Conservation (phyloP, 2,113 vertebrate genomes). For the Seriola quinqueradiata region DNA sequence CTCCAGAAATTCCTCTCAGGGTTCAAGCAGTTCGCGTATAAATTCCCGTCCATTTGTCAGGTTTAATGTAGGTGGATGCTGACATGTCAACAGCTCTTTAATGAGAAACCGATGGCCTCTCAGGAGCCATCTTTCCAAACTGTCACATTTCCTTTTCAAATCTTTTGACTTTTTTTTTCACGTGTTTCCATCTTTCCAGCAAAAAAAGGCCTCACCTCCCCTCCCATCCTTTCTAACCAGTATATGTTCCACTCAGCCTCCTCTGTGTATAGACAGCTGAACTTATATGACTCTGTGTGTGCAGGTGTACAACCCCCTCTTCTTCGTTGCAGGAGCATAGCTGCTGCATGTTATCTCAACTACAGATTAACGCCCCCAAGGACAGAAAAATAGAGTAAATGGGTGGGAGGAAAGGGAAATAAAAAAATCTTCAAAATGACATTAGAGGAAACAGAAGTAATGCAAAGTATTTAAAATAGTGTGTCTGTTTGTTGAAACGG, state of each 20-base stretch:
- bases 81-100: conserved; percentile 43
- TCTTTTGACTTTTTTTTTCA: neutral
- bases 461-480: neutral
- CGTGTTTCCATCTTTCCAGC: neutral
- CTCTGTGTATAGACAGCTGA: conserved; percentile 11
- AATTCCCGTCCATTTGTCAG: conserved; percentile 42
- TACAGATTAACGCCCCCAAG: neutral
- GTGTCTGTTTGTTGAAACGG: neutral
- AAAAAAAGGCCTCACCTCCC: neutral
- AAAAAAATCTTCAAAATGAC: too few species aligned
- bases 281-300: conserved; percentile 21
- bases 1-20: conserved; percentile 31
- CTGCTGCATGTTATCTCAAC: too few species aligned
- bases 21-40: conserved; percentile 44
- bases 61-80: conserved; percentile 25
- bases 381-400: neutral
- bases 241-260: neutral
- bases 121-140: conserved; percentile 11
- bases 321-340: too few species aligned
- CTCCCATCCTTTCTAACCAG: neutral
- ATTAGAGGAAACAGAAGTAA: too few species aligned
- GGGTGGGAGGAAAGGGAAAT: neutral
- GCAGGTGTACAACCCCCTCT: neutral
- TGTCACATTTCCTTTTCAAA: neutral
- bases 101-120: conserved; percentile 38